phyloP scores from a whole-genome alignment of 1,140 invertebrate species.

The Bombus difficillimus region DNA sequence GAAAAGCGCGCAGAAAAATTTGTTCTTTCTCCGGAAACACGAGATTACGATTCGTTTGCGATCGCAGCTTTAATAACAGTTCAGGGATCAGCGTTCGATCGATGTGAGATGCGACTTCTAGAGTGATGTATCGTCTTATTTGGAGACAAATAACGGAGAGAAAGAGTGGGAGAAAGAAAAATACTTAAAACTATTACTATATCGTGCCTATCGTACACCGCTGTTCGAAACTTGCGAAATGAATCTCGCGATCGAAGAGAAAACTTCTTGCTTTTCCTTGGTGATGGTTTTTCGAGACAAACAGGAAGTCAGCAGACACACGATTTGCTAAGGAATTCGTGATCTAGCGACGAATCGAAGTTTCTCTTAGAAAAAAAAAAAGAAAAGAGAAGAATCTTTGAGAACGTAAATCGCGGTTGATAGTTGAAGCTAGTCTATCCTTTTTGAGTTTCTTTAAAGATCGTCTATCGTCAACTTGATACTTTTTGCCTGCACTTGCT shows the following conservation, averaged over 20 bases:
- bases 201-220: conserved; percentile 59
- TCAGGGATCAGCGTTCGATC: conserved; percentile 50
- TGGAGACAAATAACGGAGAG: conserved; percentile 12
- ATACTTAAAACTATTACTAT: conserved; percentile 57
- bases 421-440: conserved; percentile 8
- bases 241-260: conserved; percentile 21
- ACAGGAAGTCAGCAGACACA: conserved; percentile 11
- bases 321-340: not conserved
- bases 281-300: not conserved
- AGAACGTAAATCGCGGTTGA: not conserved
- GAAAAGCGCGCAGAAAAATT: not conserved
- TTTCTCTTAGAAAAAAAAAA: not conserved
- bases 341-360: not conserved
- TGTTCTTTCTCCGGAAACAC: conserved; percentile 13
- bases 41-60: conserved; percentile 48
- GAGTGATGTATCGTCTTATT: conserved; percentile 26
- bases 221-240: conserved; percentile 27
- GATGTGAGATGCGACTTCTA: conserved; percentile 17
- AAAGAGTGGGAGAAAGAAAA: not conserved
- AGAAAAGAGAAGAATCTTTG: not conserved
- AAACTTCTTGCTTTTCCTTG: conserved; percentile 3
- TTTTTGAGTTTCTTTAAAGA: not conserved
- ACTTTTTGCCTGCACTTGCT: conserved; percentile 27
- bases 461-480: not conserved
- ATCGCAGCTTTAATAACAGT: conserved; percentile 47